These are phyloP conservation scores for Stichodactyla helianthus DNA, from an alignment of 64 coral and sea anemone species.

Conservation along the genomic window DNA sequence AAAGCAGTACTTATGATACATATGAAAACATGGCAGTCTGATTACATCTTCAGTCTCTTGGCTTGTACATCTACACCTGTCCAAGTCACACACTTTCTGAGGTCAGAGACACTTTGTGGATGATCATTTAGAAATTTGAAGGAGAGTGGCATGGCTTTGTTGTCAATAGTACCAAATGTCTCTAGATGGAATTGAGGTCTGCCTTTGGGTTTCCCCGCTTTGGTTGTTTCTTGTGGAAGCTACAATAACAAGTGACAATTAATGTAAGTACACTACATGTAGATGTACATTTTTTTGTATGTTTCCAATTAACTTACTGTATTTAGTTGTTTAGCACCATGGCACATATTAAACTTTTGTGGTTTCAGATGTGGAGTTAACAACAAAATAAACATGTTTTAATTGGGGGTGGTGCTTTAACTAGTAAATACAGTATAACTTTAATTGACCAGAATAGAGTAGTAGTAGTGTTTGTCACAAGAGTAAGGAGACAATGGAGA, in stretches of 20 bases:
- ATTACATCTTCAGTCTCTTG: conserved; percentile 8
- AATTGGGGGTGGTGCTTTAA: background rate
- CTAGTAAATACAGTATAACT: background rate
- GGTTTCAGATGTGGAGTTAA: background rate
- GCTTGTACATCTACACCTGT: conserved; percentile 11
- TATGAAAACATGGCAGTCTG: conserved; percentile 40
- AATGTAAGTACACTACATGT: background rate
- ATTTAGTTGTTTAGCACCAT: background rate
- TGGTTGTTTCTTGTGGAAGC: conserved; percentile 24
- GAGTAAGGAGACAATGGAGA: background rate
- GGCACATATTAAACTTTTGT: background rate
- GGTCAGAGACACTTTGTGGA: conserved; percentile 4
- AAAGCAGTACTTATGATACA: conserved; percentile 21
- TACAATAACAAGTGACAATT: background rate
- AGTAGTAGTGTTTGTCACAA: background rate
- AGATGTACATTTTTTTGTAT: background rate
- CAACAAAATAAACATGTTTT: background rate
- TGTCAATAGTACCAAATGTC: conserved; percentile 41
- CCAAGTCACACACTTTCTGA: conserved; percentile 34
- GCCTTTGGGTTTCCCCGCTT: conserved; percentile 1
- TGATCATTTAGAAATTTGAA: conserved; percentile 25
- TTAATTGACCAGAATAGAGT: background rate
- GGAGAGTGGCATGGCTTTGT: conserved; percentile 26
- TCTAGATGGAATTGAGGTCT: conserved; percentile 37
- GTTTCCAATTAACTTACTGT: background rate